phyloP scores from a whole-genome alignment of 2,113 vertebrate genomes.

The Anhinga rufa region DNA sequence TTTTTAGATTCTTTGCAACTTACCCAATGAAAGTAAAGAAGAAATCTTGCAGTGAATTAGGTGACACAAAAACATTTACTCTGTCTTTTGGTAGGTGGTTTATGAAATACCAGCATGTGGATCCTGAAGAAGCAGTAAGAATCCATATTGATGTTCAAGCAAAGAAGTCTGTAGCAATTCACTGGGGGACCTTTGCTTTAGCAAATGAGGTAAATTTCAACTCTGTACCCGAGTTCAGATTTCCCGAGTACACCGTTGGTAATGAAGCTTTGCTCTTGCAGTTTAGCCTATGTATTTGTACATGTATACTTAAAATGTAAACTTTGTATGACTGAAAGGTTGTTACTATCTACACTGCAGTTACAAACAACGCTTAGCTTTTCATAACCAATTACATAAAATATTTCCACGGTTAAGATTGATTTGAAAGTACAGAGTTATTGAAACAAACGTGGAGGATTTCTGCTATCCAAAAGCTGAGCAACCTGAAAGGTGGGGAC shows the following conservation, averaged over 20 bases:
- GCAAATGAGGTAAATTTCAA: slow-evolving; percentile 85
- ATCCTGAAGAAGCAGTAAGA: slow-evolving; percentile 91
- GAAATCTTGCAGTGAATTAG: background rate
- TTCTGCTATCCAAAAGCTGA: background rate
- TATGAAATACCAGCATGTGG: slow-evolving; percentile 91
- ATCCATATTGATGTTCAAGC: slow-evolving; percentile 90
- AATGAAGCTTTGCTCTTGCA: background rate
- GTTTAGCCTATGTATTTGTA: background rate
- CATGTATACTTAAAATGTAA: background rate
- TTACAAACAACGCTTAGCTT: background rate
- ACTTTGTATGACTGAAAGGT: background rate
- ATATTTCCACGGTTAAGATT: background rate
- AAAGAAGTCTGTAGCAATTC: slow-evolving; percentile 89
- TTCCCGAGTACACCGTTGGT: background rate
- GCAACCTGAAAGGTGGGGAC: background rate
- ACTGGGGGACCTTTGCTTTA: slow-evolving; percentile 96
- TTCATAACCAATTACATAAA: background rate
- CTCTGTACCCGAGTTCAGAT: background rate
- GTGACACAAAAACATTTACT: background rate
- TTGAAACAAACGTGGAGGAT: background rate
- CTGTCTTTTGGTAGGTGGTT: slow-evolving; percentile 81
- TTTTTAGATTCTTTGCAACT: background rate
- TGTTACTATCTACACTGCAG: background rate
- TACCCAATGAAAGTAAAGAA: background rate
- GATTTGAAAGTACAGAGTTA: background rate